phyloP scores from a whole-genome alignment of 92 coral and sea anemone species.

The Siderastrea siderea region DNA sequence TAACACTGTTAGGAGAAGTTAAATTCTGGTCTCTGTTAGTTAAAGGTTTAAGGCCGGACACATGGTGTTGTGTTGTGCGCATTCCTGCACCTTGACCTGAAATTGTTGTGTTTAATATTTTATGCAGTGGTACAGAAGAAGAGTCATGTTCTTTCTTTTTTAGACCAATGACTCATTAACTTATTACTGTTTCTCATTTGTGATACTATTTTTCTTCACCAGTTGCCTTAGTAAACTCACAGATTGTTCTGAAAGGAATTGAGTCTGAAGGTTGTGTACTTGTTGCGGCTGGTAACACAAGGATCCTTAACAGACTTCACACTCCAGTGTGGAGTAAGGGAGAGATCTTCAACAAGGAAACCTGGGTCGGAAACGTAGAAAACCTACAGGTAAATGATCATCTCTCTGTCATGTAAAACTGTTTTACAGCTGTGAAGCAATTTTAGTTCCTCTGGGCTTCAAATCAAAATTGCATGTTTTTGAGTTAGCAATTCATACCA shows the following conservation, averaged over 20 bases:
- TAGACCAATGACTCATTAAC: neutral
- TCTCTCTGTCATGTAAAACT: neutral
- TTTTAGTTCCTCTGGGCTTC: neutral
- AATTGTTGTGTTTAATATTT: no score
- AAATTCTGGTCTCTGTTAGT: no score
- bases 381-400: constrained; percentile 80
- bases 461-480: no score
- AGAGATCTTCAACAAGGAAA: constrained; percentile 94
- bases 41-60: no score
- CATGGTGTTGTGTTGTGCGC: no score
- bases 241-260: constrained; percentile 92
- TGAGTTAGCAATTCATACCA: no score
- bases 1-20: no score
- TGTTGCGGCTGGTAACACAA: constrained; percentile 94
- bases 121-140: no score
- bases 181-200: neutral
- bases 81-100: no score
- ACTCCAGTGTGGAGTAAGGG: constrained; percentile 94
- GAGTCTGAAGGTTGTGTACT: constrained; percentile 95
- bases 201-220: neutral
- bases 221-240: constrained; percentile 98
- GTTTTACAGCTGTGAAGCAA: neutral
- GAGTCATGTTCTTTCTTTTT: no score
- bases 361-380: constrained; percentile 98
- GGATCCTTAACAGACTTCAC: constrained; percentile 91